A percentile compares a stretch with the other conserved stretches of the same genome.
These are phyloP conservation scores for Aspidiotus destructor DNA, from an alignment of 2,888 invertebrate genomes.

Conservation along the genomic window DNA sequence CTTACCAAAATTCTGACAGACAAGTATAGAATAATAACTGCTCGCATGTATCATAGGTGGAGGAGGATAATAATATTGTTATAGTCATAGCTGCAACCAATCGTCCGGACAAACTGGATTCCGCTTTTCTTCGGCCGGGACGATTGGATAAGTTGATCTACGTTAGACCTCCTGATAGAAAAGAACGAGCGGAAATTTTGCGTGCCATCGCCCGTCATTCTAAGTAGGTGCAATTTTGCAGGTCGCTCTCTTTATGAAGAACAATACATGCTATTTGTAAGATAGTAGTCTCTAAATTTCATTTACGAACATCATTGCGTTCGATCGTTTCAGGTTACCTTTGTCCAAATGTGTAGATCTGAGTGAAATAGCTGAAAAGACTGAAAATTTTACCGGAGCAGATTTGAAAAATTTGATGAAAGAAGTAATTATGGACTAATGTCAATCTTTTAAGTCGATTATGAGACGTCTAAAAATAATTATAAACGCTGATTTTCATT, in stretches of 20 bases:
- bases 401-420: constrained; percentile 53
- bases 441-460: no score
- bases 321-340: constrained; percentile 42
- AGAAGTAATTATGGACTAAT: constrained; percentile 46
- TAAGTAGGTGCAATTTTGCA: constrained; percentile 32
- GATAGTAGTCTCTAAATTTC: neutral
- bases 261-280: neutral
- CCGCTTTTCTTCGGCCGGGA: constrained; percentile 54
- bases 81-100: constrained; percentile 57
- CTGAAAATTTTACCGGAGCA: constrained; percentile 52
- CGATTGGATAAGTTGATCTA: constrained; percentile 53
- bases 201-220: constrained; percentile 42
- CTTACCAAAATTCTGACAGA: neutral
- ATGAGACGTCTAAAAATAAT: no score
- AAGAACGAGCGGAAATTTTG: constrained; percentile 47
- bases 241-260: neutral
- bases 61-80: constrained; percentile 18
- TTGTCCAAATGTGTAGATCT: constrained; percentile 44
- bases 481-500: no score
- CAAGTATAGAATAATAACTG: neutral
- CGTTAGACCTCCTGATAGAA: constrained; percentile 50
- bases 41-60: neutral
- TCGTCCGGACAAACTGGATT: constrained; percentile 53
- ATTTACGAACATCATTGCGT: neutral
- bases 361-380: constrained; percentile 43